Conservation (phyloP, 2,888 invertebrate species). For the Julus scanicus region DNA sequence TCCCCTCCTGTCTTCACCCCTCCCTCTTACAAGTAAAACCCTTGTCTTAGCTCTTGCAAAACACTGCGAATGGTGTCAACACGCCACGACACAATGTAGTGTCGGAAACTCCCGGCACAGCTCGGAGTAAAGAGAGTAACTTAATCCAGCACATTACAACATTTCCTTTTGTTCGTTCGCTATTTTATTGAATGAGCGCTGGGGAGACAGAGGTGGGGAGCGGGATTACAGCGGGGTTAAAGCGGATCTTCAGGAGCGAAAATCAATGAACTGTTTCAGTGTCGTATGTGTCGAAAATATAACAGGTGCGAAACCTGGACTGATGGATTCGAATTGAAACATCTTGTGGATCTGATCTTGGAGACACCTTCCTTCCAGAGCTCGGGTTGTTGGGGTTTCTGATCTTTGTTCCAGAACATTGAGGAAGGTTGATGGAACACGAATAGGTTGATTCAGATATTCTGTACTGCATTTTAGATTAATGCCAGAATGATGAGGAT, state of each 20-base stretch:
- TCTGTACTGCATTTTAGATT: no score
- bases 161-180: not conserved
- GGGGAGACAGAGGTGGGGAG: not conserved
- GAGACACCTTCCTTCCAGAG: no score
- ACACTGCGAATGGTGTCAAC: not conserved
- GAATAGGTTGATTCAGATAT: no score
- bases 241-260: not conserved
- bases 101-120: no score
- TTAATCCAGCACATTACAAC: conserved; percentile 19
- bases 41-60: not conserved
- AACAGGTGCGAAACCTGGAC: no score
- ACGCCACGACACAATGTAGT: not conserved
- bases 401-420: no score
- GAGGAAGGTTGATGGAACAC: no score
- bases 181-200: not conserved
- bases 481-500: no score
- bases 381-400: no score
- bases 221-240: not conserved
- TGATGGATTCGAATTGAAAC: no score
- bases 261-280: not conserved
- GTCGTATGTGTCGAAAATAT: no score
- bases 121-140: not conserved
- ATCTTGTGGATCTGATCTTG: no score
- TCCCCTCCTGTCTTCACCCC: not conserved
- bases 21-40: not conserved